Base-by-base conservation (phyloP, 2,113 vertebrate species). In the Herpetotheres cachinnans region DNA sequence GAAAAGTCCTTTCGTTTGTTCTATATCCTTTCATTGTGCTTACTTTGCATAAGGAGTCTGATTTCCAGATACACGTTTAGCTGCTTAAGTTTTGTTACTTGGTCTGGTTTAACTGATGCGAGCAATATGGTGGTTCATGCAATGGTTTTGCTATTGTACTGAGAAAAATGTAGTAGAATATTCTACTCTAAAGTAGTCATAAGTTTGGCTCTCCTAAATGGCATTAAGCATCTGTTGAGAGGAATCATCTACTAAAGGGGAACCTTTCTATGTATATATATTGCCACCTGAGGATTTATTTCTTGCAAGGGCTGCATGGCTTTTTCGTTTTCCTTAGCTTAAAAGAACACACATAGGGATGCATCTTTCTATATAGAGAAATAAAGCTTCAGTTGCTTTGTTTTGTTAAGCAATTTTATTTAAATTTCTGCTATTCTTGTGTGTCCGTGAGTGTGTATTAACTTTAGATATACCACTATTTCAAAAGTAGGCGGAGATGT, bases 261-360 rank as follows among this genome's bases (percentile, higher is more conserved):
- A 90, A 93, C 83, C 54, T 73, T 96, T 54, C 71, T 91, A 0
- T 96, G 73, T 95, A 24, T 74, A 62, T 94, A 52, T 91, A 49
- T 91, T 91, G 67, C 92, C 70, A 95, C 56, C 71, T 67, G 88
- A 94, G 91, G 94, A 95, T 92, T 97, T 73, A 54, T 85, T 71
- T 96, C 89, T 38, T 62, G 49, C 80, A 71, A 97, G 96, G 91
- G 83, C 92, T 97, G 95, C 96, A 97, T 97, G 96, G 92, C 97
- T 97, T 96, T 96, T 90, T 95, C 74, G 42, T 91, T 97, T 97
- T 97, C 93, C 94, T 83, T 98, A 96, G 97, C 95, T 97, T 95
- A 97, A 97, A 98, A 97, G 96, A 96, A 92, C 97, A 91, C 95
- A 95, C 95, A 63, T 73, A 94, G 90, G 85, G 82, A 67, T 72